Conservation (phyloP, 2,888 invertebrate species). For the Tachina grossa region DNA sequence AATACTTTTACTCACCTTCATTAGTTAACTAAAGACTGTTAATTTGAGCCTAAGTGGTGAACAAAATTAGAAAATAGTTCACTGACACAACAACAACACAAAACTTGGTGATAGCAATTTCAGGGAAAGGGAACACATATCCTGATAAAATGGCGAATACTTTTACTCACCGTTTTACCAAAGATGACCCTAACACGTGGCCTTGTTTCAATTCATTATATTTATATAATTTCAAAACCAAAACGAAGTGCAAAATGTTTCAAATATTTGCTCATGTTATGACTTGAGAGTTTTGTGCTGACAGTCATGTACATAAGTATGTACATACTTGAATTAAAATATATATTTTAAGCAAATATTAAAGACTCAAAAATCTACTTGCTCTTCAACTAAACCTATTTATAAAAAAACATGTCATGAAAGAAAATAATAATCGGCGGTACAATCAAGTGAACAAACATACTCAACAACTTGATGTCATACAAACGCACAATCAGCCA, state of each 20-base stretch:
- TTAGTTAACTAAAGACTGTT: too few species aligned
- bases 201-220: too few species aligned
- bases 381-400: neutral
- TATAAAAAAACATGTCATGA: neutral
- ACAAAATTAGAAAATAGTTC: too few species aligned
- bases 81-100: too few species aligned
- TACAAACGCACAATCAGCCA: constrained; percentile 13
- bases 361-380: constrained; percentile 38
- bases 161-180: too few species aligned
- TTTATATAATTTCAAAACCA: too few species aligned
- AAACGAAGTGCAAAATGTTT: neutral
- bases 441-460: constrained; percentile 36
- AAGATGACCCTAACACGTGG: too few species aligned
- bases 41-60: too few species aligned
- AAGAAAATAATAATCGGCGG: neutral
- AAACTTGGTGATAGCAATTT: too few species aligned
- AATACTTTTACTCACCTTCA: too few species aligned
- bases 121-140: too few species aligned
- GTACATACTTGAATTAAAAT: constrained; percentile 16
- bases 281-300: constrained; percentile 8
- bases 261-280: constrained; percentile 48
- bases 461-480: constrained; percentile 53
- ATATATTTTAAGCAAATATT: constrained; percentile 24
- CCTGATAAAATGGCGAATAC: too few species aligned
- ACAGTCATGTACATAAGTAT: constrained; percentile 55